Conservation (phyloP, 2,888 invertebrate species). For the Leptothorax acervorum region DNA sequence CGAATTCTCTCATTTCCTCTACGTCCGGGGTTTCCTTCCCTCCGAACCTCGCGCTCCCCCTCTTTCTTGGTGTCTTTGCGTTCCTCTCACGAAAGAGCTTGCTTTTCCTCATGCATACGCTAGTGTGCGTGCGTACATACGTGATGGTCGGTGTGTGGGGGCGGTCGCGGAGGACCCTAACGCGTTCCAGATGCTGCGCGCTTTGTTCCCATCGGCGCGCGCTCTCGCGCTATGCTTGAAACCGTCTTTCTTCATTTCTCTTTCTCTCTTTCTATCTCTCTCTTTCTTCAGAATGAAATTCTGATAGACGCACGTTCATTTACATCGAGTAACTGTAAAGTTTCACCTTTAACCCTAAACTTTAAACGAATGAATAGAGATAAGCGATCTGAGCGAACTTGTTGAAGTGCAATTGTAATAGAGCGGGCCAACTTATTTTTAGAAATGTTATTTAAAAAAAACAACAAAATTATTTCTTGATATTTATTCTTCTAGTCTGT, state of each 20-base stretch:
- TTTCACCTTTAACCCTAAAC: not conserved
- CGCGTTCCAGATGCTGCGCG: conserved; percentile 84
- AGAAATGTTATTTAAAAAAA: not conserved
- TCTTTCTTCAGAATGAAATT: conserved; percentile 6
- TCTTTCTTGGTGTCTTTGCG: conserved; percentile 14
- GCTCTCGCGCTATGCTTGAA: conserved; percentile 63
- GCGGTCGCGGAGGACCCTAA: conserved; percentile 79
- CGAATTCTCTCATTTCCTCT: conserved; percentile 60
- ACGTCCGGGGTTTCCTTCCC: conserved; percentile 45
- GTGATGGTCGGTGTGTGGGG: conserved; percentile 61
- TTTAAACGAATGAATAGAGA: not conserved
- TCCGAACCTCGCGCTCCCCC: conserved; percentile 19
- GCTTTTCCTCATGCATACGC: conserved; percentile 32
- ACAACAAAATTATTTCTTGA: not conserved
- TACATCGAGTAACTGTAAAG: conserved; percentile 3
- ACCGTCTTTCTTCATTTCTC: conserved; percentile 40
- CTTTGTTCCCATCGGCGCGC: conserved; percentile 82
- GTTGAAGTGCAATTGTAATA: not conserved
- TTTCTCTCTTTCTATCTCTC: conserved; percentile 53
- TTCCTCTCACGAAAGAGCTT: conserved; percentile 40
- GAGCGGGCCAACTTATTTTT: not conserved
- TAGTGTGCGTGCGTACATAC: conserved; percentile 38
- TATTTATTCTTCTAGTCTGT: not conserved
- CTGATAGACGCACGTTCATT: conserved; percentile 3
- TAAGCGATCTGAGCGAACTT: not conserved